Evolutionary conservation across 2,113 vertebrate species (phyloP).

Genomic region (Eptatretus burgeri): DNA sequence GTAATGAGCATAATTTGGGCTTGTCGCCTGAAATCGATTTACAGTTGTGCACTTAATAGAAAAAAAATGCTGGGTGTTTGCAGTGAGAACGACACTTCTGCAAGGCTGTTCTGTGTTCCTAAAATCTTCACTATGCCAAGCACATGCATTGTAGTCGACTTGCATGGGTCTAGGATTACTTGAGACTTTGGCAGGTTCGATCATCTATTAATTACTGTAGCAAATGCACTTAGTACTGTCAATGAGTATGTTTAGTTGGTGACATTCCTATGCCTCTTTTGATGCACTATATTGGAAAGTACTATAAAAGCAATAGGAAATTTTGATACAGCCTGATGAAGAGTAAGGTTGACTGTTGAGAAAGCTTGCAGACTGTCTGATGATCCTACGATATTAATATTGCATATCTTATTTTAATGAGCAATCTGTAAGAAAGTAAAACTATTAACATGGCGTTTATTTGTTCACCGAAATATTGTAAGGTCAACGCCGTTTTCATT

Average conservation of each 20-base stretch:
- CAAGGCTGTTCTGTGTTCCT: slow-evolving; percentile 1
- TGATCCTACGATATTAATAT: no score
- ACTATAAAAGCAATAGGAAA: slow-evolving; percentile 6
- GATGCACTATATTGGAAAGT: slow-evolving; percentile 6
- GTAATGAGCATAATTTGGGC: background rate
- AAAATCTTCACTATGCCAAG: slow-evolving; percentile 6
- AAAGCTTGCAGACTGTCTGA: no score
- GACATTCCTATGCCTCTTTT: slow-evolving; percentile 6
- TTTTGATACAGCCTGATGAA: slow-evolving; percentile 2
- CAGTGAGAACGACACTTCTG: background rate
- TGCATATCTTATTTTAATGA: no score
- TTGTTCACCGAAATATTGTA: no score
- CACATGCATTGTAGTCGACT: background rate
- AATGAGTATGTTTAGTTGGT: slow-evolving; percentile 1
- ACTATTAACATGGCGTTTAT: no score
- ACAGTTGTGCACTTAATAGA: background rate
- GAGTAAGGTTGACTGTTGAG: background rate
- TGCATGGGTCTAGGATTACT: slow-evolving; percentile 6
- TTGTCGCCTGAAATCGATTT: background rate
- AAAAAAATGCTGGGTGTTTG: background rate
- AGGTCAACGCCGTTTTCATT: no score
- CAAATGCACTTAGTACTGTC: slow-evolving; percentile 6
- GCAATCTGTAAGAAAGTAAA: no score
- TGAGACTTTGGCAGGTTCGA: slow-evolving; percentile 5
- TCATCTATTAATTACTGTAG: slow-evolving; percentile 4